Conservation (phyloP, 2,113 vertebrate species). For the Microcebus jonahi region DNA sequence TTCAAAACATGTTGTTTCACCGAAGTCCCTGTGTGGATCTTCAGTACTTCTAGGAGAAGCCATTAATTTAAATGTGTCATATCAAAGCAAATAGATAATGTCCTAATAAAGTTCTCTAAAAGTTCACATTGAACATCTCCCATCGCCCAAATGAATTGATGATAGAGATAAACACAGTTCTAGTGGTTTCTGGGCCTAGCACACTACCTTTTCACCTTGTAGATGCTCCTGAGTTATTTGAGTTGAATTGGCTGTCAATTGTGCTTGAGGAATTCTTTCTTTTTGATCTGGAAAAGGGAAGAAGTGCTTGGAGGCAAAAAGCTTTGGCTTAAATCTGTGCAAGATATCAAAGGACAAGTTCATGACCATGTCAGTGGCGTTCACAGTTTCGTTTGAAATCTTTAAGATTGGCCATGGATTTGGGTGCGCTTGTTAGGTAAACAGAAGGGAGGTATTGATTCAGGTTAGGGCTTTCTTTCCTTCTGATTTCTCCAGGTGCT, state of each 20-base stretch:
- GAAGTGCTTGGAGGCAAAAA: not conserved
- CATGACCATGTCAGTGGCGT: not conserved
- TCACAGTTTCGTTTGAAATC: not conserved
- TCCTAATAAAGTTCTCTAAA: not conserved
- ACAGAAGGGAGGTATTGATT: not conserved
- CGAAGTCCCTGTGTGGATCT: not conserved
- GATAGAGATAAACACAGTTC: rapidly evolving
- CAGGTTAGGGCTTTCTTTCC: not conserved
- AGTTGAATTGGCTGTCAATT: slow-evolving; percentile 15
- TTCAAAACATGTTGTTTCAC: slow-evolving; percentile 15
- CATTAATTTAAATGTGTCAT: not conserved
- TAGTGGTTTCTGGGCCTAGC: not conserved
- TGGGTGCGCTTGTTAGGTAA: not conserved
- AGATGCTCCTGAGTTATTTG: not conserved
- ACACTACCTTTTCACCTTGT: not conserved
- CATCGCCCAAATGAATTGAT: not conserved
- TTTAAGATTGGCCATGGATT: not conserved
- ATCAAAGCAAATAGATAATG: slow-evolving; percentile 1
- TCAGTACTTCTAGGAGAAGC: not conserved
- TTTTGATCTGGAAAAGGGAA: slow-evolving; percentile 67
- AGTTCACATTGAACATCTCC: not conserved
- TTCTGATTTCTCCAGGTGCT: not conserved
- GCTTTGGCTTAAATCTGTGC: not conserved
- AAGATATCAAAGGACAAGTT: not conserved
- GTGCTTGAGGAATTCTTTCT: not conserved